These are phyloP conservation scores for Corbicula japonica DNA, from an alignment of 2,888 invertebrate species.

Conservation along the genomic window DNA sequence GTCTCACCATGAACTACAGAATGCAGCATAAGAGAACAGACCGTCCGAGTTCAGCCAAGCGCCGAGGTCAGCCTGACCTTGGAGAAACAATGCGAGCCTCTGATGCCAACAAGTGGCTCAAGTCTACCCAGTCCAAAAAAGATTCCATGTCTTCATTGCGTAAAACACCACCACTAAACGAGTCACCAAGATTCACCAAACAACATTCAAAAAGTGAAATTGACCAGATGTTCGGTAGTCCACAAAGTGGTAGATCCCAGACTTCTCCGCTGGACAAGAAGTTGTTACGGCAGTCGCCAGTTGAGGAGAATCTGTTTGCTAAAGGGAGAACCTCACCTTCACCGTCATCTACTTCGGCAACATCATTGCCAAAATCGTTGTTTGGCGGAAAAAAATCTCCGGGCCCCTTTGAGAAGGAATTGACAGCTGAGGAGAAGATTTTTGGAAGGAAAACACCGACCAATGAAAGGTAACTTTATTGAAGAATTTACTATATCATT, in stretches of 20 bases:
- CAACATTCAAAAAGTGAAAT: slow-evolving; percentile 40
- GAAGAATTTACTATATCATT: neutral
- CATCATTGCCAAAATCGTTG: slow-evolving; percentile 45
- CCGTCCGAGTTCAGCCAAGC: slow-evolving; percentile 73
- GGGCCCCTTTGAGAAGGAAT: slow-evolving; percentile 38
- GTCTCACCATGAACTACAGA: slow-evolving; percentile 48
- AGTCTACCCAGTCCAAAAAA: slow-evolving; percentile 42
- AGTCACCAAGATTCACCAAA: slow-evolving; percentile 48
- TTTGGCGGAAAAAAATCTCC: slow-evolving; percentile 32
- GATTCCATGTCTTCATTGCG: slow-evolving; percentile 47
- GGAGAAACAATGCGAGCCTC: slow-evolving; percentile 66
- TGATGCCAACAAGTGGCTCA: slow-evolving; percentile 66
- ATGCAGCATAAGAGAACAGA: slow-evolving; percentile 43
- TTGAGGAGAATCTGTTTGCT: slow-evolving; percentile 31
- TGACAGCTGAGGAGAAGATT: slow-evolving; percentile 76
- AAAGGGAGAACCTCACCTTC: slow-evolving; percentile 30
- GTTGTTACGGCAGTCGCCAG: slow-evolving; percentile 36
- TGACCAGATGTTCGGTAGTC: slow-evolving; percentile 60
- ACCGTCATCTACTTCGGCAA: slow-evolving; percentile 15
- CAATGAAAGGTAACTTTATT: slow-evolving; percentile 51
- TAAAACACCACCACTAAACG: slow-evolving; percentile 44
- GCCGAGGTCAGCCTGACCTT: slow-evolving; percentile 56
- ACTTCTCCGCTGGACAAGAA: slow-evolving; percentile 41
- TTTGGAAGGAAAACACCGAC: slow-evolving; percentile 78
- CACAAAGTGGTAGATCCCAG: slow-evolving; percentile 25